Evolutionary conservation across 1,140 invertebrate genomes (phyloP).

Genomic region (Riptortus pedestris): DNA sequence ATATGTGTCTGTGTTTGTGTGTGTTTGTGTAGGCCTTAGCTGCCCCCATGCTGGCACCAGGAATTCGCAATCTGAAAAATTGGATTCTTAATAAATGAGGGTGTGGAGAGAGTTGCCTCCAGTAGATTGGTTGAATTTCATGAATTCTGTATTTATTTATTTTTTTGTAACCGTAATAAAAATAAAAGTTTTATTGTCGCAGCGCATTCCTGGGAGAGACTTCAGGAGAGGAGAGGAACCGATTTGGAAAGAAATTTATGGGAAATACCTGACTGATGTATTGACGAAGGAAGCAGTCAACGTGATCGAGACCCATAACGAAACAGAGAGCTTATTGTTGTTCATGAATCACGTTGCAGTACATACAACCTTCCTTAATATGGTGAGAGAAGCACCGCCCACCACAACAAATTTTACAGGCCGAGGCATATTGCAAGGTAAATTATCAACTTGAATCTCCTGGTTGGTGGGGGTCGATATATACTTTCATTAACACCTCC

Average conservation of each 20-base stretch:
- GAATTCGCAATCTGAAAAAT: no score
- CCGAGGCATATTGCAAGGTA: conserved; percentile 52
- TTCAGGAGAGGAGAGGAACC: conserved; percentile 44
- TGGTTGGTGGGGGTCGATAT: no score
- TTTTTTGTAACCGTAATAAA: no score
- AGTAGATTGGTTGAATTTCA: no score
- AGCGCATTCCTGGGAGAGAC: conserved; percentile 34
- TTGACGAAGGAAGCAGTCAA: conserved; percentile 53
- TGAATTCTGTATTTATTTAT: no score
- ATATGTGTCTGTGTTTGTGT: no score
- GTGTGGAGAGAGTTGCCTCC: no score
- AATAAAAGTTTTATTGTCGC: neutral
- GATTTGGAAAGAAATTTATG: conserved; percentile 45
- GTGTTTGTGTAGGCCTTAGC: no score
- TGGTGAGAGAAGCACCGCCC: conserved; percentile 41
- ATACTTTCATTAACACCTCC: neutral
- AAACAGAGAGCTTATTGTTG: conserved; percentile 49
- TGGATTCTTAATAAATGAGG: no score
- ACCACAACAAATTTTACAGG: conserved; percentile 51
- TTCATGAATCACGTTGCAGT: conserved; percentile 57
- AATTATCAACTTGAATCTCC: neutral
- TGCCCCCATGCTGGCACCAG: no score
- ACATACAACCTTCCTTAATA: conserved; percentile 49
- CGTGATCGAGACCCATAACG: conserved; percentile 48
- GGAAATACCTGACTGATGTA: conserved; percentile 56